phyloP scores from a whole-genome alignment of 2,888 invertebrate genomes.

The Cryptocephalus primarius region DNA sequence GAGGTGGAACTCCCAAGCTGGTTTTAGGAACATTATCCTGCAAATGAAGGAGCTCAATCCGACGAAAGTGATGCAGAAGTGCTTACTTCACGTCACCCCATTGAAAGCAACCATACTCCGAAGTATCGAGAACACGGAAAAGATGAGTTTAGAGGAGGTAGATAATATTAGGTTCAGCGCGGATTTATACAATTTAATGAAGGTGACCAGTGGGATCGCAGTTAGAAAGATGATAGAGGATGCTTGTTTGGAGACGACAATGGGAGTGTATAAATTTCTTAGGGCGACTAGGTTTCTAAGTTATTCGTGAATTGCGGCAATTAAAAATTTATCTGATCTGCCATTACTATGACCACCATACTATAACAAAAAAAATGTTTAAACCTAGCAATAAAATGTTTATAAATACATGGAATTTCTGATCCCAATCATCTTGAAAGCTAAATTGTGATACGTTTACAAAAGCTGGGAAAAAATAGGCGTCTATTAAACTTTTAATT shows the following conservation, averaged over 20 bases:
- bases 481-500: too few relatives aligned
- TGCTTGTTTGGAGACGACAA: conserved; percentile 47
- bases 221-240: conserved; percentile 45
- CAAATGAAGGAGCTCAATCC: conserved; percentile 51
- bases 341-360: too few relatives aligned
- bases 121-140: conserved; percentile 65
- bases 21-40: conserved; percentile 50
- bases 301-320: conserved; percentile 40
- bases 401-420: too few relatives aligned
- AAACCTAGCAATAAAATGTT: too few relatives aligned
- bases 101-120: conserved; percentile 54
- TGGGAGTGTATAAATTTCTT: conserved; percentile 50
- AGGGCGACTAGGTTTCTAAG: conserved; percentile 51
- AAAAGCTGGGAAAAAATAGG: too few relatives aligned
- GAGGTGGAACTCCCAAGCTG: conserved; percentile 54
- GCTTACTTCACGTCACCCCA: conserved; percentile 53
- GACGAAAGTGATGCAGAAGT: conserved; percentile 9
- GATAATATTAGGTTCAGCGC: conserved; percentile 48
- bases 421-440: too few relatives aligned
- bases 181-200: conserved; percentile 47
- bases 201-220: conserved; percentile 51
- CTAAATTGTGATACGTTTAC: too few relatives aligned
- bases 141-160: conserved; percentile 43
- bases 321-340: too few relatives aligned
- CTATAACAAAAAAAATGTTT: too few relatives aligned